Base-by-base conservation (phyloP, 1,140 invertebrate species). In the Pachypsylla venusta region DNA sequence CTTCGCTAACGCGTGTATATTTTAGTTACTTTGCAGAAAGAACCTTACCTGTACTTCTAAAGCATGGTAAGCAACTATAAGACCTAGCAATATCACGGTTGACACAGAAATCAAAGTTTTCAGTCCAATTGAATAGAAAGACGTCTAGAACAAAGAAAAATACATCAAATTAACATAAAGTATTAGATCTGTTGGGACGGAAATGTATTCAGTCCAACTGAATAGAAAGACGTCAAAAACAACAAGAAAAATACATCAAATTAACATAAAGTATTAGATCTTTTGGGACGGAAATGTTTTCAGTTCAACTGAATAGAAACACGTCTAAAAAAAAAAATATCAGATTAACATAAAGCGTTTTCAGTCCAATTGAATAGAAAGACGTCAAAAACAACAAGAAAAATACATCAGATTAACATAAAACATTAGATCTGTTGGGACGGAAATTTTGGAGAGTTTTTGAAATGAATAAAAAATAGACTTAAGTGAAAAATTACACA, bases 21-120 rank as follows among this genome's bases (percentile, higher is more conserved):
- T n/a, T n/a, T n/a, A n/a, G n/a, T n/a, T n/a, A n/a, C n/a, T n/a
- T n/a, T n/a, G n/a, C n/a, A n/a, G 26, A 24, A 26, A 54, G 12
- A 30, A 16, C 70, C 77, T 78, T 75, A 98, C 94, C 89, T 98
- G 94, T 75, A 99, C 90, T 91, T 99, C 96, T 79, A 99, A 84
- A 73, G 93, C 93, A 79, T 99, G 95, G 79, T 99, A 99, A 77
- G 93, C 93, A 76, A 96, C 84, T 76, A 99, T 98, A 75, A 99
- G 86, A 78, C 90, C 91, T 74, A 99, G 81, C 73, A 99, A 84
- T 77, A 98, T 93, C 78, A 96, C 82, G 81, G 96, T 98, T 73
- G 94, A 98, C 74, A 97, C 85, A 75, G 93, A 91, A 78, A 99
- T 98, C 73, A 98, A 80, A 70, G 92, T 93, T 83, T 98, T 98